These are phyloP conservation scores for Corythornis madagascariensis DNA, from an alignment of 2,113 vertebrate genomes.

Conservation along the genomic window DNA sequence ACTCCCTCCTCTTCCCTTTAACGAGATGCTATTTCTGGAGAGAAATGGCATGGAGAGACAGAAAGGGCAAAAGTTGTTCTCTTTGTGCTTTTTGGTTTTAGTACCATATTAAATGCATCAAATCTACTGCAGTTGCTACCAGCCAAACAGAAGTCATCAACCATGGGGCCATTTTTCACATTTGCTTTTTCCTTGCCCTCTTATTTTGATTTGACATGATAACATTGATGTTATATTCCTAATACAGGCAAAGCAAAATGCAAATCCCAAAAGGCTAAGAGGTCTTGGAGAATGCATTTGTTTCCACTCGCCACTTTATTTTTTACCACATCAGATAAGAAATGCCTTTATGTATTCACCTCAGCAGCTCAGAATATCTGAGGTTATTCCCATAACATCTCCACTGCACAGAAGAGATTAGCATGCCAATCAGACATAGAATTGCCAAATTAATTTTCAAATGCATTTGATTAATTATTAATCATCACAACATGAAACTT, in stretches of 20 bases:
- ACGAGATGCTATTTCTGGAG: background rate
- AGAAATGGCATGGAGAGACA: background rate
- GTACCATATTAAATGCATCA: constrained; percentile 2
- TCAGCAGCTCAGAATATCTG: constrained; percentile 8
- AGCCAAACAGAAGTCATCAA: background rate
- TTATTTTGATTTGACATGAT: constrained; percentile 2
- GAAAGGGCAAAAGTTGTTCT: constrained; percentile 1
- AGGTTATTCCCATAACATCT: background rate
- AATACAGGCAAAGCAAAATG: constrained; percentile 18
- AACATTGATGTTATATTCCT: background rate
- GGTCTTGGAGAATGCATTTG: background rate
- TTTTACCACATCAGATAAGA: background rate
- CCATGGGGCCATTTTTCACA: background rate
- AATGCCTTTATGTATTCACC: constrained; percentile 16
- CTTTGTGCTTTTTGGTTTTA: constrained; percentile 33
- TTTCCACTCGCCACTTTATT: background rate
- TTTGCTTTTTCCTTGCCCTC: constrained; percentile 6
- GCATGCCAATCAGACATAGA: background rate
- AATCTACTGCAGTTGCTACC: constrained; percentile 28
- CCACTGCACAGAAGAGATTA: background rate
- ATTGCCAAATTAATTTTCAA: constrained; percentile 50
- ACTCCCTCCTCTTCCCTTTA: background rate
- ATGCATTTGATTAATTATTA: constrained; percentile 59
- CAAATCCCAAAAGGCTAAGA: background rate
- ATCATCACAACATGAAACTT: background rate